Evolutionary conservation across 2,113 vertebrate genomes (phyloP), one percentile per base, ranked within the genome.

Genomic region (Stegastes partitus): DNA sequence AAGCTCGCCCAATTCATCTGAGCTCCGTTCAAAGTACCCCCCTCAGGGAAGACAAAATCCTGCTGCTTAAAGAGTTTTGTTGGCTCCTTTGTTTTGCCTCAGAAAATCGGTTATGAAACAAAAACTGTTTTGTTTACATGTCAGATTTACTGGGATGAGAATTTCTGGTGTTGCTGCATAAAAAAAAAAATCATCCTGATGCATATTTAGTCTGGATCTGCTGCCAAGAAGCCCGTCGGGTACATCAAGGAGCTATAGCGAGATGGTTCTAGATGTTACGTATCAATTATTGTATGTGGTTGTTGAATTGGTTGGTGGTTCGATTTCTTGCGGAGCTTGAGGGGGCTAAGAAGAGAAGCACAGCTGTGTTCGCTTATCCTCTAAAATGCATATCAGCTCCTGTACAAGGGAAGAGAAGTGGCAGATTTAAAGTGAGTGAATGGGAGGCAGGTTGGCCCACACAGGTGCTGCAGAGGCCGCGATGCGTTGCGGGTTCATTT

Each of bases 1-100:
- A 84, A 89, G 81, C 80, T 87, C 50, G n/a, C 80, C 76, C 82
- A 79, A 90, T 87, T 85, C 84, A 86, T 81, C 76, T 75, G 75
- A 49, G 81, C 81, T 31, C 15, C 19, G 63, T 83, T 90, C 84
- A 90, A 85, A 90, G 79, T 64, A 4, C 66, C 75, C 78, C 82
- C 87, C 85, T 56, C 72, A 65, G 85, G 87, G 87, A 89, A 87
- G 85, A 83, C 86, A 76, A 68, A 85, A 87, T 86, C 85, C 78
- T 59, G 81, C 81, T 76, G 89, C 79, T 89, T 68, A 86, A 82
- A 82, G 77, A 83, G 42, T 87, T 87, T 81, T 79, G 70, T 83
- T 81, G 79, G 59, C 75, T 71, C 81, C 78, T 85, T 89, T 87
- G 80, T 82, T 85, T 79, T 69, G 77, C 57, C 39, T 84, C 18